Base-by-base conservation (phyloP, 2,797 vertebrate species). In the Tinamus major region DNA sequence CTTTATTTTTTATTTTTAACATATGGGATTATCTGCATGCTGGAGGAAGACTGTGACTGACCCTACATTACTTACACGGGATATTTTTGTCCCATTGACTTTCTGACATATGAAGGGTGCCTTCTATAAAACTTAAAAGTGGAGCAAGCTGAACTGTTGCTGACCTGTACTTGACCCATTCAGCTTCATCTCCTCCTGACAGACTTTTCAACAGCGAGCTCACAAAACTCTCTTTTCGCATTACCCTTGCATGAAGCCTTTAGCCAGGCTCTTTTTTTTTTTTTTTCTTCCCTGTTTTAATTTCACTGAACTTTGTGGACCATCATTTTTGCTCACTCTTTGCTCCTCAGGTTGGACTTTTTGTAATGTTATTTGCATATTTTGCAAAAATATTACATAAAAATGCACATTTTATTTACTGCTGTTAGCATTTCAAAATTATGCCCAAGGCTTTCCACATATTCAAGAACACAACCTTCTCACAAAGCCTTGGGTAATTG, bases 41-140 rank as follows among this genome's bases (percentile, higher is more conserved):
- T 84, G 48, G 68, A 80, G 85, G 75, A 91, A 85, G 55, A 46
- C 53, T 59, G 46, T 49, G 59, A 37, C 48, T 94, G 83, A 86
- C 72, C 31, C 65, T 84, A 53, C 91, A 55, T 68, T 89, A 70
- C 87, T 90, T 90, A 79, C 35, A 69, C 39, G 61, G 58, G 79
- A 51, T 86, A 84, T 94, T 94, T 95, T 92, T 93, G 76, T 93
- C 35, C 69, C 46, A 19, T 63, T 91, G 93, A 68, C 91, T 94
- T 94, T 96, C 83, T 96, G 95, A 94, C 84, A 90, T 87, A 95
- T 83, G 89, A 92, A 77, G 68, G 51, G 61, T 90, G 92, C 92
- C 81, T 97, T 96, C 94, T 61, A 85, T 96, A 97, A 96, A 94
- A 95, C 90, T 94, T 97, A 94, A 96, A 96, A 96, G 94, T 91